Conservation (phyloP, 2,888 invertebrate species). For the Cosmopolites sordidus region DNA sequence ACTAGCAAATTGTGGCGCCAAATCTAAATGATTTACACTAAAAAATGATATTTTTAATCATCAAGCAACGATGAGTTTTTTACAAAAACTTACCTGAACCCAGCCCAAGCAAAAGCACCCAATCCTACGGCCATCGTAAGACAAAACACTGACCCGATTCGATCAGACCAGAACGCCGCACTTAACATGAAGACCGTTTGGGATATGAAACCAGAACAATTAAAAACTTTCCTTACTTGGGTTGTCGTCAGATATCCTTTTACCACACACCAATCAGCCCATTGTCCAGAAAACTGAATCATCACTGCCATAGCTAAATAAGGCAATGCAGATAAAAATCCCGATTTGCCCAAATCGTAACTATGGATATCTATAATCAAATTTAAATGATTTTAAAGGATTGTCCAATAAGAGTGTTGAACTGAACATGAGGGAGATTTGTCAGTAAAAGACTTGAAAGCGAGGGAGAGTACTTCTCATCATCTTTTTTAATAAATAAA, state of each 20-base stretch:
- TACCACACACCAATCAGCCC: conserved; percentile 73
- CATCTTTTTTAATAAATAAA: too few species aligned
- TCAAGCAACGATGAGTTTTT: too few species aligned
- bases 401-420: too few species aligned
- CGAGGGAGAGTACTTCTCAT: too few species aligned
- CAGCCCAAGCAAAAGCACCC: conserved; percentile 28
- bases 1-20: conserved; percentile 88
- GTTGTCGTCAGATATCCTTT: conserved; percentile 65
- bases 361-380: conserved; percentile 61
- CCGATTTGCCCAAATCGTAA: conserved; percentile 73
- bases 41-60: too few species aligned
- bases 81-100: conserved; percentile 26
- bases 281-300: conserved; percentile 73
- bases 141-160: conserved; percentile 38
- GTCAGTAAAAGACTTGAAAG: too few species aligned
- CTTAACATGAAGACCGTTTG: conserved; percentile 84
- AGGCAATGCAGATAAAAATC: conserved; percentile 80
- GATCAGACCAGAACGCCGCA: conserved; percentile 68
- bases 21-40: conserved; percentile 81
- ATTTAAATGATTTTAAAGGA: not conserved
- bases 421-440: too few species aligned
- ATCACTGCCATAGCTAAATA: conserved; percentile 84
- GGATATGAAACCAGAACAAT: conserved; percentile 65
- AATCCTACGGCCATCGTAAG: conserved; percentile 29
- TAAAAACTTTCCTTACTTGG: conserved; percentile 63